phyloP scores from a whole-genome alignment of 2,888 invertebrate species.

The Lycia hirtaria region DNA sequence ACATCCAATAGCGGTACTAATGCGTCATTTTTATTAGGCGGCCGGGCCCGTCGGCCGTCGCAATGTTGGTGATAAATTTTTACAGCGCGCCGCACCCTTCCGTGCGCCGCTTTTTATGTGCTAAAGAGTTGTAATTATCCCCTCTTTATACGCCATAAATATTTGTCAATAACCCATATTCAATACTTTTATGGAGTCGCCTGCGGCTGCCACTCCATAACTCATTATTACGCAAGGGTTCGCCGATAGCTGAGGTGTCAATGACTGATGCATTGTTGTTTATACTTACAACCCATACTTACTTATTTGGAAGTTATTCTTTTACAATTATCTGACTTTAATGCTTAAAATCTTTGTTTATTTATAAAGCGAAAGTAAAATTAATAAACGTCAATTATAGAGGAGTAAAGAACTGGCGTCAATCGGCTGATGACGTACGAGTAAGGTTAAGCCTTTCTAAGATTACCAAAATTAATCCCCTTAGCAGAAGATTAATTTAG shows the following conservation, averaged over 20 bases:
- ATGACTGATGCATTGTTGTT: slow-evolving; percentile 63
- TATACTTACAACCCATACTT: slow-evolving; percentile 23
- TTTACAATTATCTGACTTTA: no score
- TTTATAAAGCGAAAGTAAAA: no score
- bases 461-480: no score
- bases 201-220: slow-evolving; percentile 77
- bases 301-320: slow-evolving; percentile 27
- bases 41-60: slow-evolving; percentile 61
- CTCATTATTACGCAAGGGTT: slow-evolving; percentile 77
- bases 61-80: slow-evolving; percentile 78
- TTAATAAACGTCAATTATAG: no score
- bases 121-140: slow-evolving; percentile 85
- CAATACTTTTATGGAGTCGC: slow-evolving; percentile 81
- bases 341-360: no score
- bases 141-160: slow-evolving; percentile 84
- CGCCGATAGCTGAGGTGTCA: slow-evolving; percentile 62
- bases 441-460: no score
- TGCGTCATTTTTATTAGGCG: slow-evolving; percentile 60
- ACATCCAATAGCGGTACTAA: slow-evolving; percentile 41
- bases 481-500: no score
- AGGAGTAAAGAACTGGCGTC: no score
- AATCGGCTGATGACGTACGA: no score
- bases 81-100: slow-evolving; percentile 77
- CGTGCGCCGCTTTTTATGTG: slow-evolving; percentile 75
- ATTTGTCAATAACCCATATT: slow-evolving; percentile 84